Conservation (phyloP, 2,113 vertebrate genomes). For the Podarcis cretensis region DNA sequence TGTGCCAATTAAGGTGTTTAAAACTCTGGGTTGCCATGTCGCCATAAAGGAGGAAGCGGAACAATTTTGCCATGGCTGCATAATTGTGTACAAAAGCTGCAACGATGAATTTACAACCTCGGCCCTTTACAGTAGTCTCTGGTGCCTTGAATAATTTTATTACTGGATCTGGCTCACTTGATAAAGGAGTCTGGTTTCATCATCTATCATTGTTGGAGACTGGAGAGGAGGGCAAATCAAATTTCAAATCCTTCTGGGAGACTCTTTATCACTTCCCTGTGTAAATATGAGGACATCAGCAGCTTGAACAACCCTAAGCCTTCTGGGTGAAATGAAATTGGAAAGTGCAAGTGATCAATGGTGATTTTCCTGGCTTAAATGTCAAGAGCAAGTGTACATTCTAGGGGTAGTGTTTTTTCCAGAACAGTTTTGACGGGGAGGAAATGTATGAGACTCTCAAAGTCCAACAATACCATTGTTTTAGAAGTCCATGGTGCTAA, state of each 20-base stretch:
- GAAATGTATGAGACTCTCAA: neutral
- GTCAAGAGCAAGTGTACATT: slow-evolving; percentile 1
- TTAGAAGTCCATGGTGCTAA: neutral
- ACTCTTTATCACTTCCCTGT: slow-evolving; percentile 13
- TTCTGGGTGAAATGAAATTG: neutral
- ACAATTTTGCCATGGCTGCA: slow-evolving; percentile 36
- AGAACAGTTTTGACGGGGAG: neutral
- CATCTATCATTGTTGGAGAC: slow-evolving; percentile 21
- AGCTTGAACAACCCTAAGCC: slow-evolving; percentile 27
- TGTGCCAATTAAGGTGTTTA: slow-evolving; percentile 37
- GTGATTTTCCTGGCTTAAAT: neutral
- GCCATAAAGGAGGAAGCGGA: slow-evolving; percentile 15
- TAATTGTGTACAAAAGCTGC: slow-evolving; percentile 39
- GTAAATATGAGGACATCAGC: neutral
- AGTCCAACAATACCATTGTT: neutral
- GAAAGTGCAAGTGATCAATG: slow-evolving; percentile 14
- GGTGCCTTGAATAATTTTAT: slow-evolving; percentile 38
- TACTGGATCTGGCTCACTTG: slow-evolving; percentile 39
- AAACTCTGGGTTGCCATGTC: slow-evolving; percentile 7
- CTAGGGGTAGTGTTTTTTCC: rapidly evolving
- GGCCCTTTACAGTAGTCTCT: slow-evolving; percentile 21
- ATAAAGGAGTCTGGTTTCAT: slow-evolving; percentile 39
- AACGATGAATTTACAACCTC: slow-evolving; percentile 39
- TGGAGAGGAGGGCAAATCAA: neutral
- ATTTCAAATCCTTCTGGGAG: slow-evolving; percentile 6